These are phyloP conservation scores for Adoxophyes honmai DNA, from an alignment of 1,140 invertebrate species.

Conservation along the genomic window DNA sequence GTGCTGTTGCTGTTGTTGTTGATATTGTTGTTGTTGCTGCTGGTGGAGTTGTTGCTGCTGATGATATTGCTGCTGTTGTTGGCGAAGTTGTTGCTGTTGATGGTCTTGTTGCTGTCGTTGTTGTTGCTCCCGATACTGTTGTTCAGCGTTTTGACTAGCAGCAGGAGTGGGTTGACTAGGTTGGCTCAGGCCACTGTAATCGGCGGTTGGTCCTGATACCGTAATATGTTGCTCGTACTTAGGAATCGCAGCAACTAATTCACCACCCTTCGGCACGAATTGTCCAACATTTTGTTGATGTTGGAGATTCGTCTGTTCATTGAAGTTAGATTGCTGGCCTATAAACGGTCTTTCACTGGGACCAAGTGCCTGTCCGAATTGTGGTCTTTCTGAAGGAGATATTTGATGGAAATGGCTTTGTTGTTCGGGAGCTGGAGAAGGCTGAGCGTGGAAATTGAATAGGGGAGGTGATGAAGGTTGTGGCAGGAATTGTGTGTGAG, in stretches of 20 bases:
- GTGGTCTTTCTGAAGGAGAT: slow-evolving; percentile 28
- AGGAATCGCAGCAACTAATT: slow-evolving; percentile 84
- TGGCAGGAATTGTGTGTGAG: slow-evolving; percentile 58
- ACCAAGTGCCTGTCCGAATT: slow-evolving; percentile 30
- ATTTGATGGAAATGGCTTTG: slow-evolving; percentile 44
- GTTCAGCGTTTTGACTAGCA: slow-evolving; percentile 13
- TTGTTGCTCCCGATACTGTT: slow-evolving; percentile 22
- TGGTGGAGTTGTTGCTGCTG: slow-evolving; percentile 40
- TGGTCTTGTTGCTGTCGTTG: slow-evolving; percentile 34
- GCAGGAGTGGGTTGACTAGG: slow-evolving; percentile 43
- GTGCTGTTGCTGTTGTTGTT: slow-evolving; percentile 46
- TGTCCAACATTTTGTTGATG: slow-evolving; percentile 65
- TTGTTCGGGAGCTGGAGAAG: slow-evolving; percentile 47
- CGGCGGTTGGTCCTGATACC: slow-evolving; percentile 62
- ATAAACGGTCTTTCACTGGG: slow-evolving; percentile 43
- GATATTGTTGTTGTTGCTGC: slow-evolving; percentile 47
- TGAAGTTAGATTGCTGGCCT: slow-evolving; percentile 36
- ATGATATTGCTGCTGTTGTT: slow-evolving; percentile 40
- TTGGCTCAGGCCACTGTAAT: slow-evolving; percentile 40
- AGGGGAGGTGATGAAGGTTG: slow-evolving; percentile 65
- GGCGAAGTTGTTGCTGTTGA: slow-evolving; percentile 41
- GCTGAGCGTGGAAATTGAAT: slow-evolving; percentile 61
- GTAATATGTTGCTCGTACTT: slow-evolving; percentile 87
- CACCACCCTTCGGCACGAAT: slow-evolving; percentile 79
- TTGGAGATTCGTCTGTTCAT: slow-evolving; percentile 40